Evolutionary conservation across 2,797 vertebrate genomes (phyloP).

Genomic region (Myripristis murdjan): DNA sequence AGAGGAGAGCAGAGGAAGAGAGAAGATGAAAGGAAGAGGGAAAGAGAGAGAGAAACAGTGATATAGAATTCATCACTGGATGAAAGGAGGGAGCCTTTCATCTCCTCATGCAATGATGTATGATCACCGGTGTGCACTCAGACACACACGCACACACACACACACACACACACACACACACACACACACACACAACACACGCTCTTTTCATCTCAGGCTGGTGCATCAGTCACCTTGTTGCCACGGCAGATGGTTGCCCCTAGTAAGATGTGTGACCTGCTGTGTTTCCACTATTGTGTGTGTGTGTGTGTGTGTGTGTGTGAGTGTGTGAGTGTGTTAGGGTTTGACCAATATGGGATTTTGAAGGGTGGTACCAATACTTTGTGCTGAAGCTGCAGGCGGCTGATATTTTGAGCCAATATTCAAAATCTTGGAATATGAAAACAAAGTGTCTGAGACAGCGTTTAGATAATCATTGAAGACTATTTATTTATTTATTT

Average conservation of each 20-base stretch:
- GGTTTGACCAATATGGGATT: too few relatives aligned
- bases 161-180: neutral
- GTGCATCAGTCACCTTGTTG: conserved; percentile 14
- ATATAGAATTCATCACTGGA: conserved; percentile 21
- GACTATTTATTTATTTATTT: too few relatives aligned
- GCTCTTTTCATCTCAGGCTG: conserved; percentile 15
- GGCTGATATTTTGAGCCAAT: too few relatives aligned
- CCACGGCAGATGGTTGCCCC: conserved; percentile 6
- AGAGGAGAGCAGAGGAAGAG: neutral
- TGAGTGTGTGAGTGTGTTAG: too few relatives aligned
- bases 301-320: neutral
- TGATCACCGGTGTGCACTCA: conserved; percentile 13
- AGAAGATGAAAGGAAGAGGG: neutral
- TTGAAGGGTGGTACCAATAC: too few relatives aligned
- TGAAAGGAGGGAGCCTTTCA: conserved; percentile 41
- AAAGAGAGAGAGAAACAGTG: neutral
- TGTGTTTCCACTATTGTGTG: neutral
- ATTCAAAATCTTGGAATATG: too few relatives aligned
- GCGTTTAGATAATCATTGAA: too few relatives aligned
- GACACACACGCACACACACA: neutral
- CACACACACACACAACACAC: neutral
- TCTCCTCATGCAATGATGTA: conserved; percentile 50
- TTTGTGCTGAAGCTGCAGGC: too few relatives aligned
- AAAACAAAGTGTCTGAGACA: too few relatives aligned
- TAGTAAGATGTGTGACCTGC: neutral